Conservation (phyloP, 2,888 invertebrate species). For the Acleris holmiana region DNA sequence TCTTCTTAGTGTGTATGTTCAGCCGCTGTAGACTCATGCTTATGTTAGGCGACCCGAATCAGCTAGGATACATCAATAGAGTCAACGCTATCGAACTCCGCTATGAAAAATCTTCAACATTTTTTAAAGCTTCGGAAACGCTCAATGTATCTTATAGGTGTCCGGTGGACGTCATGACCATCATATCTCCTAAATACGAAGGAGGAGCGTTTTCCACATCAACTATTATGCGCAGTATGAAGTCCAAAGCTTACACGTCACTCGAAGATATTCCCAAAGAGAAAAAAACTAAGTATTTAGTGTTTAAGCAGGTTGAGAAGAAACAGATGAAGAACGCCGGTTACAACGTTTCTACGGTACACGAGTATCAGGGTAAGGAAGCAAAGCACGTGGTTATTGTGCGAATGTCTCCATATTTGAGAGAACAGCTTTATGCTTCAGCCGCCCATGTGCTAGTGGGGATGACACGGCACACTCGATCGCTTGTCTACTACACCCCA, state of each 20-base stretch:
- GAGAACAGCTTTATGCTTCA: conserved; percentile 26
- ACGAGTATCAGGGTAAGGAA: conserved; percentile 33
- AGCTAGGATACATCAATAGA: conserved; percentile 30
- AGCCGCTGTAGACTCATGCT: conserved; percentile 12
- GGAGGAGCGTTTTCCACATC: conserved; percentile 28
- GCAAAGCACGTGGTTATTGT: conserved; percentile 24
- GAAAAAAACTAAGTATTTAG: conserved; percentile 26
- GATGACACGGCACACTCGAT: conserved; percentile 22
- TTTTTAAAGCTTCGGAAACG: conserved; percentile 11
- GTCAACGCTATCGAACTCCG: conserved; percentile 11
- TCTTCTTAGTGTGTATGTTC: conserved; percentile 32
- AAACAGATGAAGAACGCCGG: conserved; percentile 23
- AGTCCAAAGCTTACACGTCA: conserved; percentile 17
- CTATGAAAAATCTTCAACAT: conserved; percentile 21
- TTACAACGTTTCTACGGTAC: conserved; percentile 30
- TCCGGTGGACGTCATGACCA: conserved; percentile 30
- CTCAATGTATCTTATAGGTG: conserved; percentile 31
- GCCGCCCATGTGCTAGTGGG: conserved; percentile 27
- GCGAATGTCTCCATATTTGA: conserved; percentile 18
- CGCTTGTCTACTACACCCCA: conserved; percentile 28
- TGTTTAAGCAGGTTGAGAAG: conserved; percentile 33
- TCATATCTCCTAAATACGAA: conserved; percentile 16
- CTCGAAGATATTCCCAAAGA: conserved; percentile 14
- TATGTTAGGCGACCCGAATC: conserved; percentile 33
- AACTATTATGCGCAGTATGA: conserved; percentile 15